A percentile compares a stretch with the other conserved stretches of the same genome.
Conservation (phyloP, 2,888 invertebrate species). For the Rhagium mordax region DNA sequence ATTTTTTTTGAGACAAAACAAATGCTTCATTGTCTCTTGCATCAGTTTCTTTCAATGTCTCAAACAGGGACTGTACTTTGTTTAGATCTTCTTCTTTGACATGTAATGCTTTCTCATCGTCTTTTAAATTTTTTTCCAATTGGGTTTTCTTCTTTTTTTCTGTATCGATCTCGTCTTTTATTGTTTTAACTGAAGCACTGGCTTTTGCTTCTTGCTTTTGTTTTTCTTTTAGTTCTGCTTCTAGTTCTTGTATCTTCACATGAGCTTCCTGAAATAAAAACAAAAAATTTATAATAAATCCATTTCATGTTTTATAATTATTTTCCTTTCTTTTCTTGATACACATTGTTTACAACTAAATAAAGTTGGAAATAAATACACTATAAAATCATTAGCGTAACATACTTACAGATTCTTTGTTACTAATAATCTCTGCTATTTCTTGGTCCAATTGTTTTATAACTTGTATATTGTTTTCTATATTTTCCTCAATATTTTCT, state of each 20-base stretch:
- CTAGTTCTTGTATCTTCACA: constrained; percentile 76
- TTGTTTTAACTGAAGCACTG: constrained; percentile 76
- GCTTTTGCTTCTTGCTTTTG: constrained; percentile 81
- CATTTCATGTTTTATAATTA: no score
- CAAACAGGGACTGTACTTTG: constrained; percentile 77
- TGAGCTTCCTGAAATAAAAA: constrained; percentile 76
- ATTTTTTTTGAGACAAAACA: constrained; percentile 82
- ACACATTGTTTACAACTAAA: no score
- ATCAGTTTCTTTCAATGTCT: constrained; percentile 79
- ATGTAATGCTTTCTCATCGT: constrained; percentile 78
- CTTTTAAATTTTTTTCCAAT: constrained; percentile 77
- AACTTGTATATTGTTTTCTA: constrained; percentile 72
- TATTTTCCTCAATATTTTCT: constrained; percentile 67
- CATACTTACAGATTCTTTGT: constrained; percentile 77
- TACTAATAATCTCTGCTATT: constrained; percentile 76
- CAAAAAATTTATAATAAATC: no score
- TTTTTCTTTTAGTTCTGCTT: constrained; percentile 75
- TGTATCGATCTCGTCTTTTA: constrained; percentile 77
- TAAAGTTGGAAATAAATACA: no score
- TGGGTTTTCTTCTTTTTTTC: constrained; percentile 81
- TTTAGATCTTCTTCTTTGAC: constrained; percentile 76
- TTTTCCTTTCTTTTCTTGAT: no score
- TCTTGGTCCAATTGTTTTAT: constrained; percentile 74
- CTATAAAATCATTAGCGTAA: no score
- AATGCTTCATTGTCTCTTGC: constrained; percentile 79